Evolutionary conservation across 23 tunicate genomes (phyloP).

Genomic region (Ciona savignyi): DNA sequence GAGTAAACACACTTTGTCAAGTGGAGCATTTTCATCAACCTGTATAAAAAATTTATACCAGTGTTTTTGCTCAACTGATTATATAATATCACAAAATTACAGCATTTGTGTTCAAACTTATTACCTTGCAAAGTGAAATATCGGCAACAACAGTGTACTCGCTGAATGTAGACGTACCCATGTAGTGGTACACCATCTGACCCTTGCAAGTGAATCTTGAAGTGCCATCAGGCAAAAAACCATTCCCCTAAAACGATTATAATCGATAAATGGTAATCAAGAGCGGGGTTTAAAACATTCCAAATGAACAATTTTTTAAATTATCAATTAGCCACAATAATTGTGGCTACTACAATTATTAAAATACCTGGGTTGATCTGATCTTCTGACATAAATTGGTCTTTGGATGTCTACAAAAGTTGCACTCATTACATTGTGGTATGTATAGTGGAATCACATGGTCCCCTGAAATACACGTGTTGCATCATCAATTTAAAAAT

Average conservation of each 20-base stretch:
- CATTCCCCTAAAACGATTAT: constrained; percentile 78
- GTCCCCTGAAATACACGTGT: constrained; percentile 80
- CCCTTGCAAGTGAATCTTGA: constrained; percentile 80
- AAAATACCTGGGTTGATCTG: constrained; percentile 66
- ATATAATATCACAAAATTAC: background rate
- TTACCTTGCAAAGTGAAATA: constrained; percentile 90
- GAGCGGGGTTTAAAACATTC: too few species aligned
- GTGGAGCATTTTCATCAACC: constrained; percentile 55
- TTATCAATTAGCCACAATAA: too few species aligned
- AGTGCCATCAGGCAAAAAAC: constrained; percentile 96
- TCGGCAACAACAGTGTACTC: constrained; percentile 97
- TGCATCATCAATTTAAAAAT: too few species aligned
- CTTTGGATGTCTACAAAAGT: constrained; percentile 84
- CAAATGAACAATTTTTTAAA: too few species aligned
- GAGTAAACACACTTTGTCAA: constrained; percentile 85
- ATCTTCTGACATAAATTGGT: constrained; percentile 93
- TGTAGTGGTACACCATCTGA: constrained; percentile 71
- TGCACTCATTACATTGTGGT: constrained; percentile 90
- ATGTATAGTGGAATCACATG: constrained; percentile 95
- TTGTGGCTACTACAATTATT: too few species aligned
- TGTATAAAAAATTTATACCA: too few species aligned
- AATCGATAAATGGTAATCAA: too few species aligned
- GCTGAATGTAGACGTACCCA: constrained; percentile 97
- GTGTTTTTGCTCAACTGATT: too few species aligned
- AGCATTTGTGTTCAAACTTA: background rate